phyloP scores from a whole-genome alignment of 2,888 invertebrate genomes.

The Aricia artaxerxes region DNA sequence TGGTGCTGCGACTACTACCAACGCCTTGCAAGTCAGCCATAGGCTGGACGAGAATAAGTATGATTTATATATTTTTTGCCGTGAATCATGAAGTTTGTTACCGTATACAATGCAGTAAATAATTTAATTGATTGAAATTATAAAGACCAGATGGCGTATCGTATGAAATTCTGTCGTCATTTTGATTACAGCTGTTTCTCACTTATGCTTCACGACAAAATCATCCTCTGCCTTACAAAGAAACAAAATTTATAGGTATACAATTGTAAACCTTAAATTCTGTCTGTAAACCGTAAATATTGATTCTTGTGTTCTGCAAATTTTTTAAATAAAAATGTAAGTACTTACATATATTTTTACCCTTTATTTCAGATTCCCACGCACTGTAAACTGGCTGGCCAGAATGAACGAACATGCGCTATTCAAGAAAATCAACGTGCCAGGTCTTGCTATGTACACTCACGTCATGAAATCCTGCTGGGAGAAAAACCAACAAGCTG shows the following conservation, averaged over 20 bases:
- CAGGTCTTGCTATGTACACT: conserved; percentile 44
- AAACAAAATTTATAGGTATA: not conserved
- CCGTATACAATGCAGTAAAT: not conserved
- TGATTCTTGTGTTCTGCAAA: too few species aligned
- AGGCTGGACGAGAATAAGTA: conserved; percentile 49
- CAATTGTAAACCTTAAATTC: not conserved
- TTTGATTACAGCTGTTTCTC: too few species aligned
- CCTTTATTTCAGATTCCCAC: conserved; percentile 48
- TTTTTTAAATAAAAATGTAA: too few species aligned
- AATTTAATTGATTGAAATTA: not conserved
- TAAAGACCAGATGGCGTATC: too few species aligned
- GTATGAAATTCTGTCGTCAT: too few species aligned
- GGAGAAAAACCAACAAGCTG: conserved; percentile 47
- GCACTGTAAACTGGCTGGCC: conserved; percentile 48
- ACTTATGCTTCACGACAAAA: too few species aligned
- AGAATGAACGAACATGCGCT: conserved; percentile 47
- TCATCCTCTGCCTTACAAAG: too few species aligned
- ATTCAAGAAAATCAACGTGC: conserved; percentile 49
- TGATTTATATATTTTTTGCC: not conserved
- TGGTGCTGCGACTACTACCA: conserved; percentile 47
- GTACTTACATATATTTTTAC: not conserved
- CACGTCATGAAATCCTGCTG: conserved; percentile 43
- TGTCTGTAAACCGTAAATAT: too few species aligned
- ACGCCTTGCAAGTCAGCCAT: conserved; percentile 44
- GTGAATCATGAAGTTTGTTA: not conserved